These are phyloP conservation scores for Cuculus canorus DNA, from an alignment of 2,797 vertebrate genomes.

Conservation along the genomic window DNA sequence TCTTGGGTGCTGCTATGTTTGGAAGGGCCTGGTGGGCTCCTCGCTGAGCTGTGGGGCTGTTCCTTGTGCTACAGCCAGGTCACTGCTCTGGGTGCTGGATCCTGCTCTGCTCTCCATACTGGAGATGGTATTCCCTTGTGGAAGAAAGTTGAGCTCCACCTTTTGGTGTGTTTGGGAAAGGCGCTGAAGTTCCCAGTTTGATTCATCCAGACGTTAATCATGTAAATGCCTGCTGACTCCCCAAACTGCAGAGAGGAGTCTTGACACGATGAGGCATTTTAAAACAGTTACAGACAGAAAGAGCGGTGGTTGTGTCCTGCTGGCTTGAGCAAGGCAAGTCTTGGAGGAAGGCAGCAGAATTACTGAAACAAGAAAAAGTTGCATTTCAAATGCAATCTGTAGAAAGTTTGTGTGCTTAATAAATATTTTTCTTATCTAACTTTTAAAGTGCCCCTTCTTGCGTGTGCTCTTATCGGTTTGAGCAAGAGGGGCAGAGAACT, in stretches of 20 bases:
- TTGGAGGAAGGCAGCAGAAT: not conserved
- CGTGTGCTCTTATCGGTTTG: accelerated
- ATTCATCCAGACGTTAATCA: slow-evolving; percentile 15
- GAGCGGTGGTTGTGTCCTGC: accelerated
- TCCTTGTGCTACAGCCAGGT: accelerated
- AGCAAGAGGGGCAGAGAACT: not conserved
- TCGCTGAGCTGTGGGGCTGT: not conserved
- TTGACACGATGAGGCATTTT: not conserved
- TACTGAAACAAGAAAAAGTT: not conserved
- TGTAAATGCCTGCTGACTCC: not conserved
- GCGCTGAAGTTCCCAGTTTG: not conserved
- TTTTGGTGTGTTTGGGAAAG: not conserved
- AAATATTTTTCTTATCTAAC: not conserved
- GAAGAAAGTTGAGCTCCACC: slow-evolving; percentile 51
- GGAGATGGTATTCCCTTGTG: not conserved
- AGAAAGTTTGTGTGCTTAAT: not conserved
- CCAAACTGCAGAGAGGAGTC: not conserved
- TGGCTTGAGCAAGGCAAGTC: not conserved
- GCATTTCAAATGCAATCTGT: not conserved
- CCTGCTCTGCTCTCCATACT: not conserved
- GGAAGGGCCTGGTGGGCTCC: not conserved
- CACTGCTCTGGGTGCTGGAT: accelerated
- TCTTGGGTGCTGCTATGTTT: accelerated
- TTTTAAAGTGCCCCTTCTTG: not conserved
- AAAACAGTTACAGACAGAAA: not conserved